Conservation (phyloP, 2,113 vertebrate species). For the Hiodon alosoides region DNA sequence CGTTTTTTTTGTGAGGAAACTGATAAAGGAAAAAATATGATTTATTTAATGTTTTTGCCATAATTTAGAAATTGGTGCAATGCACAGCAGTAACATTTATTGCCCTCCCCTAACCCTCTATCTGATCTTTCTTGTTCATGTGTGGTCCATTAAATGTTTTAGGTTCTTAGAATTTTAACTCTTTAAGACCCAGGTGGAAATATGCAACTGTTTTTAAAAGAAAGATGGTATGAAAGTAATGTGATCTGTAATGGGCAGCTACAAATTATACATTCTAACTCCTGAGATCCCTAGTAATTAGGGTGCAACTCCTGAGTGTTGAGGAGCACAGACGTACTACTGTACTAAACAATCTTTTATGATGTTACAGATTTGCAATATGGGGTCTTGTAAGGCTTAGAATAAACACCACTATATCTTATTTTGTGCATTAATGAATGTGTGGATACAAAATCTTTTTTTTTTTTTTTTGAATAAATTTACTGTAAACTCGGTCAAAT, state of each 20-base stretch:
- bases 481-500: background rate
- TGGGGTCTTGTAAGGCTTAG: background rate
- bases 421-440: background rate
- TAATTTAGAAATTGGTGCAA: background rate
- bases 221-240: background rate
- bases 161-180: background rate
- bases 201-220: background rate
- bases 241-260: slow-evolving; percentile 1
- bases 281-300: background rate
- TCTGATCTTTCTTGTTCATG: background rate
- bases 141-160: background rate
- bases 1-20: slow-evolving; percentile 44
- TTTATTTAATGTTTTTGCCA: slow-evolving; percentile 1
- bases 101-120: background rate
- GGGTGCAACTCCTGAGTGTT: background rate
- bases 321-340: background rate
- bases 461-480: no score
- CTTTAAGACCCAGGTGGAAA: background rate
- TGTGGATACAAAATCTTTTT: background rate
- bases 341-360: background rate
- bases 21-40: background rate
- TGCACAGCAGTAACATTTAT: background rate
- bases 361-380: background rate
- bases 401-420: background rate
- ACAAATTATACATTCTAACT: background rate